phyloP scores from a whole-genome alignment of 2,113 vertebrate genomes.

The Rostratula benghalensis region DNA sequence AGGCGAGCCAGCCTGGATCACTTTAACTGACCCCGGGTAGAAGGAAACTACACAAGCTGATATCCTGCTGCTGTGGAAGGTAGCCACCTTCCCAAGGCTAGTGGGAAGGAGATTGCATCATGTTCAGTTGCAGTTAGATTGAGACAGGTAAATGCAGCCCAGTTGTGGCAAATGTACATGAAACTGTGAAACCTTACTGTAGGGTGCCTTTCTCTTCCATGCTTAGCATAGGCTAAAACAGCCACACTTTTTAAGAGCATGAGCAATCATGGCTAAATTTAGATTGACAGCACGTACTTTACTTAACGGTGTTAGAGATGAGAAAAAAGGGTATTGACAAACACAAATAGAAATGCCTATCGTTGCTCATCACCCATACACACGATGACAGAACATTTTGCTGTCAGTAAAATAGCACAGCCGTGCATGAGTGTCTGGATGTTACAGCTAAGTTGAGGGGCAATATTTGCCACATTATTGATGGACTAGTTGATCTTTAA shows the following conservation, averaged over 20 bases:
- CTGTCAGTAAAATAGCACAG: not conserved
- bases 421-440: not conserved
- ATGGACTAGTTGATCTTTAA: no score
- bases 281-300: not conserved
- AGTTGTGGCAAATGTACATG: not conserved
- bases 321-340: not conserved
- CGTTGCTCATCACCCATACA: not conserved
- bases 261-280: not conserved
- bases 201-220: not conserved
- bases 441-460: not conserved
- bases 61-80: not conserved
- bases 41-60: not conserved
- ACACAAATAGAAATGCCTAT: not conserved
- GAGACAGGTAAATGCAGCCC: not conserved
- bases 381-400: not conserved
- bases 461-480: not conserved
- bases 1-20: not conserved
- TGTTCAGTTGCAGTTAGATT: not conserved
- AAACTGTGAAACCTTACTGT: not conserved
- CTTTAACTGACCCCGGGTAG: not conserved
- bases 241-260: not conserved
- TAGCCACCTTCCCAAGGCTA: not conserved
- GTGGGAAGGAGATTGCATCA: not conserved
- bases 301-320: not conserved
- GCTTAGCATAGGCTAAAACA: not conserved